Conservation (phyloP, 1,140 invertebrate genomes). For the Drosophila busckii region DNA sequence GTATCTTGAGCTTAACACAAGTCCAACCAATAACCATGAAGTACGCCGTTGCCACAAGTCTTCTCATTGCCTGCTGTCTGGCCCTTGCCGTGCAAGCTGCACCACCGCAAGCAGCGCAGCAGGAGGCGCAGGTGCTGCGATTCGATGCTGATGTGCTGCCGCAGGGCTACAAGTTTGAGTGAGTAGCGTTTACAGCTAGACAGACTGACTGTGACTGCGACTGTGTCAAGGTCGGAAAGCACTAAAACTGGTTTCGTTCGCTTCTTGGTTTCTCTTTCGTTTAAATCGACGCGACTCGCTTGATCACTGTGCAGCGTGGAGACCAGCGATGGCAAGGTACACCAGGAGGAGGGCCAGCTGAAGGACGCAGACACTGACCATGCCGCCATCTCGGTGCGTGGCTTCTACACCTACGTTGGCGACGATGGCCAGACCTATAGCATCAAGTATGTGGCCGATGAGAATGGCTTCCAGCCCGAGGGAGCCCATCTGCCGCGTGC, state of each 20-base stretch:
- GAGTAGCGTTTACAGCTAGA: conserved; percentile 11
- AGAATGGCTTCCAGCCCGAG: conserved; percentile 86
- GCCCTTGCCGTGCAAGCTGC: conserved; percentile 31
- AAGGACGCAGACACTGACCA: conserved; percentile 80
- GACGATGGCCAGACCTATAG: conserved; percentile 85
- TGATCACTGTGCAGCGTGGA: conserved; percentile 82
- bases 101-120: conserved; percentile 31
- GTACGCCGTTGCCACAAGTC: conserved; percentile 20
- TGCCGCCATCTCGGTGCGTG: conserved; percentile 81
- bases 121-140: conserved; percentile 51
- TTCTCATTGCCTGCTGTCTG: conserved; percentile 31
- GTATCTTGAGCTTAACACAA: conserved; percentile 52
- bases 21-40: conserved; percentile 40
- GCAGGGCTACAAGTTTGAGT: conserved; percentile 61
- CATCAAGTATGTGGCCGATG: conserved; percentile 86
- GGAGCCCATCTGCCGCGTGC: conserved; percentile 81
- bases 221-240: conserved; percentile 55
- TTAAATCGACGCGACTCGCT: too few relatives aligned
- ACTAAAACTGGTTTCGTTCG: conserved; percentile 38
- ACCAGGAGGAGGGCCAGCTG: conserved; percentile 83
- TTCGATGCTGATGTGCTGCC: conserved; percentile 61
- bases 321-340: conserved; percentile 84
- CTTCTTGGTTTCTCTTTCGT: conserved; percentile 3
- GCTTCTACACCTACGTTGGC: conserved; percentile 82
- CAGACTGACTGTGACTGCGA: background rate